phyloP scores from a whole-genome alignment of 2,888 invertebrate species.

The Tetranychus truncatus region DNA sequence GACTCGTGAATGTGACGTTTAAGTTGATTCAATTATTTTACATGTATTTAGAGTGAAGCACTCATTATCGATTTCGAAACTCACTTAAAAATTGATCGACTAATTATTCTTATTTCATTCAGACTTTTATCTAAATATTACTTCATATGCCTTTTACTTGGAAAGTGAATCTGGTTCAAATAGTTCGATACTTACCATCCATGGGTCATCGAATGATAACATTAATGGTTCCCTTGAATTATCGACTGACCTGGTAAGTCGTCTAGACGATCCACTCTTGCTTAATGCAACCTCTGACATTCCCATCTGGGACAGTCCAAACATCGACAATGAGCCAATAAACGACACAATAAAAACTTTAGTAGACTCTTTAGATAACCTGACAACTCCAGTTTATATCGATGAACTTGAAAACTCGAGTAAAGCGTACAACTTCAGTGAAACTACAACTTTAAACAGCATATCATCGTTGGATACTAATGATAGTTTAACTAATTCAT shows the following conservation, averaged over 20 bases:
- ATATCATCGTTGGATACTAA: no score
- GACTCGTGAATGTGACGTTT: no score
- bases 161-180: no score
- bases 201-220: no score
- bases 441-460: background rate
- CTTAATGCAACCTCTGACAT: background rate
- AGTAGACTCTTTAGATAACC: background rate
- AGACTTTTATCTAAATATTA: no score
- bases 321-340: background rate
- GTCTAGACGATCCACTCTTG: background rate
- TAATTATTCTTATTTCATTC: no score
- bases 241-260: background rate
- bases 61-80: no score
- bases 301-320: background rate
- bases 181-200: no score
- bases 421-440: background rate
- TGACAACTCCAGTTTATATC: background rate
- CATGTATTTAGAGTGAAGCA: no score
- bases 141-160: no score
- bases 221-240: background rate
- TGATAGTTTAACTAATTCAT: background rate
- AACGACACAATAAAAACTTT: background rate
- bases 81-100: no score
- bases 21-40: no score
- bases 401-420: background rate